Percentiles rank a stretch among this genome's conserved stretches.
These are phyloP conservation scores for Sarcophaga caerulescens DNA, from an alignment of 2,888 invertebrate species.

Conservation along the genomic window DNA sequence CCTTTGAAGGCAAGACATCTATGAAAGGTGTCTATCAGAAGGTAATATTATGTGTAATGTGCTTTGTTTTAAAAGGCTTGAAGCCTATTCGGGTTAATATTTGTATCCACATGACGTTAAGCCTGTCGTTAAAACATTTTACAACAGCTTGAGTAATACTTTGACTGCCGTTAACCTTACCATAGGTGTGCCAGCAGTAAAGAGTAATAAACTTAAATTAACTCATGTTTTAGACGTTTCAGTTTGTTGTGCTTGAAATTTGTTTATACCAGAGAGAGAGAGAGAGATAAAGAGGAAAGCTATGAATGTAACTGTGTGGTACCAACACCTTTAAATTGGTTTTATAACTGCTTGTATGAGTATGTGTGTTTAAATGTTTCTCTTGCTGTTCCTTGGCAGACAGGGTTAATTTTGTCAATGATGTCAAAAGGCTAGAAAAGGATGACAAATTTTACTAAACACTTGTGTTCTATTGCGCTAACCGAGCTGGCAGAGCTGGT, in stretches of 20 bases:
- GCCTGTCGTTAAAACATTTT: no score
- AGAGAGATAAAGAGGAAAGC: neutral
- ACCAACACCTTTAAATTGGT: neutral
- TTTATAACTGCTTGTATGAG: no score
- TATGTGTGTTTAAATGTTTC: neutral
- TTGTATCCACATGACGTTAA: neutral
- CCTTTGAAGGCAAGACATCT: neutral
- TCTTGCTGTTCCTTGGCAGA: neutral
- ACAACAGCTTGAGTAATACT: no score
- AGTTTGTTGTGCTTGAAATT: neutral
- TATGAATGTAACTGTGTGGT: no score
- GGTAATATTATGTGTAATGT: neutral
- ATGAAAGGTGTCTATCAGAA: no score
- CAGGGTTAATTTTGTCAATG: conserved; percentile 20
- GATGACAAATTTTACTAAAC: neutral
- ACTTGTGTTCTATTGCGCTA: no score
- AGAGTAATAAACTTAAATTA: conserved; percentile 18
- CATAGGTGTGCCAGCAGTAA: neutral
- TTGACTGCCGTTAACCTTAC: neutral
- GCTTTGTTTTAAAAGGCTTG: neutral
- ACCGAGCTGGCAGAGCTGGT: no score
- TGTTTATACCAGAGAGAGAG: no score
- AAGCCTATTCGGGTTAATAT: neutral
- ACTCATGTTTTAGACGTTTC: conserved; percentile 30
- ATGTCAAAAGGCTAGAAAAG: neutral